These are phyloP conservation scores for Microctonus hyperodae DNA, from an alignment of 2,888 invertebrate species.

Conservation along the genomic window DNA sequence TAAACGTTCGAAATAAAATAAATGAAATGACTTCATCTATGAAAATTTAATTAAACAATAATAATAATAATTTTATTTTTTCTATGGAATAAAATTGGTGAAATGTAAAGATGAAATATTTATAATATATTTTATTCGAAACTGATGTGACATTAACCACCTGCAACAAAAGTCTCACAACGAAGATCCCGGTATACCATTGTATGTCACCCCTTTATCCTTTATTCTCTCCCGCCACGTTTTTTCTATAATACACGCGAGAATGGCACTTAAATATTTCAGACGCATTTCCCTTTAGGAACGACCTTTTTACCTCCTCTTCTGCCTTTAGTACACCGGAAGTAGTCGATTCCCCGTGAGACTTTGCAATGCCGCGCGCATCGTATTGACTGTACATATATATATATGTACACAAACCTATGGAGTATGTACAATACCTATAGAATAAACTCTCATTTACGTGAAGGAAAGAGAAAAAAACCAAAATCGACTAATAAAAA, in stretches of 20 bases:
- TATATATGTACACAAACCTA: too few relatives aligned
- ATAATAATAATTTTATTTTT: neutral
- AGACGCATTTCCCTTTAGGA: slow-evolving; percentile 4
- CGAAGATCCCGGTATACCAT: neutral
- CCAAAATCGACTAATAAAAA: neutral
- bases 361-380: neutral
- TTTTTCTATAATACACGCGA: neutral
- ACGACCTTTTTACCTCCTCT: neutral
- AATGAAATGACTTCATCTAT: neutral
- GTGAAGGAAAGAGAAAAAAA: neutral
- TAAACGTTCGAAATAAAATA: neutral
- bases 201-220: neutral
- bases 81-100: neutral
- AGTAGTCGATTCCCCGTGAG: slow-evolving; percentile 10
- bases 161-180: neutral
- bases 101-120: neutral
- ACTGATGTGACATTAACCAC: neutral
- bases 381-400: neutral
- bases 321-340: neutral
- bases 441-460: neutral
- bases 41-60: neutral
- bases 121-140: neutral
- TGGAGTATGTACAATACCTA: neutral
- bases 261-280: slow-evolving; percentile 11
- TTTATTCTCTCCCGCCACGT: neutral